Base-by-base conservation (phyloP, 2,113 vertebrate species). In the Albula glossodonta region DNA sequence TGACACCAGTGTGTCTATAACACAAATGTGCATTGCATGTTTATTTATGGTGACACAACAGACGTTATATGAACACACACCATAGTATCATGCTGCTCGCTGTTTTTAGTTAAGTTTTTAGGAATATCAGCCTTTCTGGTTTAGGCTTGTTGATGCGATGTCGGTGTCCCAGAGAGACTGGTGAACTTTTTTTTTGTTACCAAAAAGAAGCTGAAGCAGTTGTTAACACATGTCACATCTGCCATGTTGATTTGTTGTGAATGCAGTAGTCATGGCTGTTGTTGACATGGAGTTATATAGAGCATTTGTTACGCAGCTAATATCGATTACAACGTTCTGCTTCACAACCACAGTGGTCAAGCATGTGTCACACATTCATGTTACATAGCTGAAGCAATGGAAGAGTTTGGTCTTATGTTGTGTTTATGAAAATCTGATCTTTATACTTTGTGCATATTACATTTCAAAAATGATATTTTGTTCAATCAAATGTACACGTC, bases 141-240 rank as follows among this genome's bases (percentile, higher is more conserved):
- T 41, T 41, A 41, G 31, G 31, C 31, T 41, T 41, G 31, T 41
- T 41, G 31, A 41, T 74, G 5, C n/a, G 87, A 87, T 88, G 50
- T 80, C 17, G 17, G 5, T 9, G n/a, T 51, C 52, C 48, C 11
- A n/a, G 49, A 51, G 81, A 56, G 51, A 19, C 10, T 31, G 52
- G 17, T 80, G 79, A 53, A 51, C 74, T 15, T 56, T 56, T 22
- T 63, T 85, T 80, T 53, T 22, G 17, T 25, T 41, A 51, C 25
- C 12, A 78, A 31, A 48, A 31, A 48, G 78, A 13, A 50, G 52
- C 7, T 12, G 70, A 77, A 50, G 56, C 70, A 70, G 48, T 74
- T n/a, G 25, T 48, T 56, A 66, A 41, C 77, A 78, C 83, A 51
- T 85, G 83, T 52, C 83, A 70, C 22, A 53, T 84, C 31, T 49